Conservation (phyloP, 1,140 invertebrate genomes). For the Drosophila truncata region DNA sequence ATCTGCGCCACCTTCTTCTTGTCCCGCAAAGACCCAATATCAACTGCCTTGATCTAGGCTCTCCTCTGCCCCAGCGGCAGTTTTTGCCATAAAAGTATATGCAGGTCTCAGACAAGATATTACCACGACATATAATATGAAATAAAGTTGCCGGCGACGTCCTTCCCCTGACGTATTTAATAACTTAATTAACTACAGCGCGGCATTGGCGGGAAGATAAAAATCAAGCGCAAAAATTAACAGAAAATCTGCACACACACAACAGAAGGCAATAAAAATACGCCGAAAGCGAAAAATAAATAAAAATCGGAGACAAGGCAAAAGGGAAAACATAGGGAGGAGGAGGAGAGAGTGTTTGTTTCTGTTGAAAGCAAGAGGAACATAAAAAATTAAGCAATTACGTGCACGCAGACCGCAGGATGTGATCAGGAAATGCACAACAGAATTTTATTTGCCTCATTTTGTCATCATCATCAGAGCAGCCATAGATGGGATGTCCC, state of each 20-base stretch:
- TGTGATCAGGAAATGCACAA: slow-evolving; percentile 69
- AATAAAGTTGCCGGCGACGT: slow-evolving; percentile 52
- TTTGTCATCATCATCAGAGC: slow-evolving; percentile 67
- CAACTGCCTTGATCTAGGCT: slow-evolving; percentile 71
- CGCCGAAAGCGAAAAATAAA: slow-evolving; percentile 45
- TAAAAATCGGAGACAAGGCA: slow-evolving; percentile 35
- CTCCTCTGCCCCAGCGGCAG: slow-evolving; percentile 4
- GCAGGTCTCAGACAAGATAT: slow-evolving; percentile 32
- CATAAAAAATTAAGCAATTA: slow-evolving; percentile 80
- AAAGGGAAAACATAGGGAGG: slow-evolving; percentile 19
- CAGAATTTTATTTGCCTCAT: slow-evolving; percentile 72
- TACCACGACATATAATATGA: slow-evolving; percentile 39
- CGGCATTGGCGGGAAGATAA: slow-evolving; percentile 57
- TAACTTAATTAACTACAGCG: slow-evolving; percentile 76
- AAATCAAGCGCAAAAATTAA: slow-evolving; percentile 78
- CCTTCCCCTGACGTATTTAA: slow-evolving; percentile 66
- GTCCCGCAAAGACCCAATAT: slow-evolving; percentile 47
- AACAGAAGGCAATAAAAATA: slow-evolving; percentile 60
- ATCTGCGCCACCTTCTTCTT: slow-evolving; percentile 33
- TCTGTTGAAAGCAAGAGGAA: slow-evolving; percentile 19
- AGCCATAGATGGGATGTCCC: slow-evolving; percentile 7
- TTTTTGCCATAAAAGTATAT: slow-evolving; percentile 56
- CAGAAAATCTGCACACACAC: slow-evolving; percentile 40
- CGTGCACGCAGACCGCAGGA: slow-evolving; percentile 61
- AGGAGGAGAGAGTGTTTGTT: not conserved